These are phyloP conservation scores for Tuberolachnus salignus DNA, from an alignment of 2,888 invertebrate genomes.

Conservation along the genomic window DNA sequence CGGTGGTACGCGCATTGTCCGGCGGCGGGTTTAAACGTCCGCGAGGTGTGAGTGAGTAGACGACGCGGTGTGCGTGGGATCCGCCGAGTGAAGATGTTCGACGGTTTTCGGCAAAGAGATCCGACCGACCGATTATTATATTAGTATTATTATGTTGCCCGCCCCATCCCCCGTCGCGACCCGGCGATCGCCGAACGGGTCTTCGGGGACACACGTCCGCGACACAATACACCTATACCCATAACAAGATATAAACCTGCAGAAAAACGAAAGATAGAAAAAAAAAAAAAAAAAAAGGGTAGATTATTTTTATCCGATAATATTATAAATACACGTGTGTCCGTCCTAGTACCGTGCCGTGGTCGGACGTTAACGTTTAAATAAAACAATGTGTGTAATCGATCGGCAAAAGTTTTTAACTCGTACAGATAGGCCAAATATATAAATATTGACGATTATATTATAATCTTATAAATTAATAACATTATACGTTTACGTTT, in stretches of 20 bases:
- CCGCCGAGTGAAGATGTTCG: not conserved
- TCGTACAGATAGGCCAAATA: too few relatives aligned
- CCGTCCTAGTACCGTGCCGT: not conserved
- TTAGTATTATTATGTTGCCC: not conserved
- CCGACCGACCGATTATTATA: constrained; percentile 12
- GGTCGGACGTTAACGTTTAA: not conserved
- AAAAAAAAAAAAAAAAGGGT: too few relatives aligned
- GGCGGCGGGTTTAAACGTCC: not conserved
- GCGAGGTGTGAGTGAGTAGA: not conserved
- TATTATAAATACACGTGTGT: not conserved
- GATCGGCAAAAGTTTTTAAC: too few relatives aligned
- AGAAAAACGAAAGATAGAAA: too few relatives aligned
- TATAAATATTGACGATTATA: too few relatives aligned
- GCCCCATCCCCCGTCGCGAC: not conserved
- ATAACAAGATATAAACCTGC: not conserved
- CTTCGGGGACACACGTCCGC: not conserved
- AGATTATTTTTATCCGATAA: constrained; percentile 35
- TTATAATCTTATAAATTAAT: too few relatives aligned
- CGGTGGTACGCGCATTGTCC: not conserved
- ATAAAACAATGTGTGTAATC: too few relatives aligned
- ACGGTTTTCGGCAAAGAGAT: constrained; percentile 30
- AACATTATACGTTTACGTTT: too few relatives aligned
- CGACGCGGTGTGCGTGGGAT: not conserved
- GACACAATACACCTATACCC: not conserved
- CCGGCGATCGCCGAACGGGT: not conserved